These are phyloP conservation scores for Hyles vespertilio DNA, from an alignment of 1,140 invertebrate genomes.

Conservation along the genomic window DNA sequence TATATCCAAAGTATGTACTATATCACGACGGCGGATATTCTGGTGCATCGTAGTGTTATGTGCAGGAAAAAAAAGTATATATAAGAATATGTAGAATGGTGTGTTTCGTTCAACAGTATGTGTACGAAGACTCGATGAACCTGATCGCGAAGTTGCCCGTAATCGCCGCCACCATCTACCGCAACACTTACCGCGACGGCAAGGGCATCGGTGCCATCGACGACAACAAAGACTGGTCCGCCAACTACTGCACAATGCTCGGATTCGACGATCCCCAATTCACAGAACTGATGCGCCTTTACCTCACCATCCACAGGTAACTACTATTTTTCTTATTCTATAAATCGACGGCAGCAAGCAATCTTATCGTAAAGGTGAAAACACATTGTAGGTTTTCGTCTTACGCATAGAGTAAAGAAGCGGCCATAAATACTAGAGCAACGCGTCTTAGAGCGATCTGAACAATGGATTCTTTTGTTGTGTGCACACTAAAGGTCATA, in stretches of 20 bases:
- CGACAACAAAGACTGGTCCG: constrained; percentile 93
- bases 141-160: constrained; percentile 97
- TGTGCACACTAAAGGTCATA: too few relatives aligned
- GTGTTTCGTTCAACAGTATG: constrained; percentile 79
- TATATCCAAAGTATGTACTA: too few relatives aligned
- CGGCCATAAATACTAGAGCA: too few relatives aligned
- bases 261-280: constrained; percentile 93
- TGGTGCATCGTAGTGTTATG: too few relatives aligned
- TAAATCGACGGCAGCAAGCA: too few relatives aligned
- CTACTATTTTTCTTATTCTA: neutral
- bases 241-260: constrained; percentile 95
- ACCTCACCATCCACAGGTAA: constrained; percentile 93
- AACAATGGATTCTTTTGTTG: too few relatives aligned
- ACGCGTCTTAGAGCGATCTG: too few relatives aligned
- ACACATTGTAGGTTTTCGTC: too few relatives aligned
- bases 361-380: too few relatives aligned
- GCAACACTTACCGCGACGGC: constrained; percentile 91
- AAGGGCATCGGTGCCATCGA: constrained; percentile 93
- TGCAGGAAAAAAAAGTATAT: too few relatives aligned
- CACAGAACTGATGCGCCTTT: constrained; percentile 95
- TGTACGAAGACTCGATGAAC: constrained; percentile 97
- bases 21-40: too few relatives aligned
- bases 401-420: too few relatives aligned
- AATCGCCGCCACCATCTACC: constrained; percentile 96
- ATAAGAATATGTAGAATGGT: neutral